Base-by-base conservation (phyloP, 2,888 invertebrate genomes). In the Lithophane semibrunnea region DNA sequence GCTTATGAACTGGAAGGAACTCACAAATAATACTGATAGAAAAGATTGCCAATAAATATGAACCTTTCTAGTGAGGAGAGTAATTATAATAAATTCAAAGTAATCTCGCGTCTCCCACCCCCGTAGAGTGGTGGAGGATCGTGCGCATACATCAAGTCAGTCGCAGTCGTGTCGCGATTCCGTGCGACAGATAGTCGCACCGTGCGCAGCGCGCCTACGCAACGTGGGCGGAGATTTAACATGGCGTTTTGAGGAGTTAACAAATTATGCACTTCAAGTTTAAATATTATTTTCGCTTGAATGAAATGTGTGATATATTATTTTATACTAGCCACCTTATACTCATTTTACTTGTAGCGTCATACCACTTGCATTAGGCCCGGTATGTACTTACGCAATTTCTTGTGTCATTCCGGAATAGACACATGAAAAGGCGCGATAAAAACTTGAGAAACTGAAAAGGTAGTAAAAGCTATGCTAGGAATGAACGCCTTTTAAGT, bases 141-240 rank as follows among this genome's bases (percentile, higher is more conserved):
- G 88, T 88, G 88, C 82, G 83, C 89, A 88, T 89, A 86, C 89
- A 89, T 90, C 91, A 89, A 88, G 87, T 72, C 76, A 80, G 86
- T 85, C 85, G 80, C 82, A 75, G 88, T 87, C 82, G 84, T 85
- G 88, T 88, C 86, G 89, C 88, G 92, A 92, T 92, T 80, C 79
- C 90, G 84, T 84, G 90, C 90, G 89, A 89, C 89, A 72, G 91
- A 92, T 91, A 89, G 90, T 88, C 83, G 90, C 84, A 70, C 64
- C 84, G 88, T 87, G 86, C 75, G 84, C 72, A 81, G 83, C 3
- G 75, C 90, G 90, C 92, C 90, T 89, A 90, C 91, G 88, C 88
- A 77, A 66, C 75, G 89, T 87, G 83, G 86, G 86, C 44, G 79
- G 79, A 77, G 83, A 86, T 80, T 79, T 83, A 83, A 83, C 82